Conservation (phyloP, 2,113 vertebrate genomes). For the Chunga burmeisteri region DNA sequence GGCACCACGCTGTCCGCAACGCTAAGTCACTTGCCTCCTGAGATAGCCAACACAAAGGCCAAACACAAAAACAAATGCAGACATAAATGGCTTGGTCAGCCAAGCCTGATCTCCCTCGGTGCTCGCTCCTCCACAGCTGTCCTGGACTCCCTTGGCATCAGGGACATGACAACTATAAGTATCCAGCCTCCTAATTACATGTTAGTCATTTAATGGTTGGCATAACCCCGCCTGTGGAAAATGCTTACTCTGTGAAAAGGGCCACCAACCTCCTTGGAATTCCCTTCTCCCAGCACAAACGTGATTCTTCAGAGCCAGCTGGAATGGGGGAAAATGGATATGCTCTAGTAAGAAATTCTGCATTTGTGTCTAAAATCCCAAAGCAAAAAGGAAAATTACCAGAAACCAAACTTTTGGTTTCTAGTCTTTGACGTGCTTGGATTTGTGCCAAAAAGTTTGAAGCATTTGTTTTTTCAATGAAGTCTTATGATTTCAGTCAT, state of each 20-base stretch:
- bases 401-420: neutral
- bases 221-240: conserved; percentile 67
- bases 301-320: neutral
- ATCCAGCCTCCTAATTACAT: conserved; percentile 63
- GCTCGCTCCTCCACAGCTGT: conserved; percentile 42
- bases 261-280: conserved; percentile 37
- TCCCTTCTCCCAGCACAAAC: conserved; percentile 34
- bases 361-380: neutral
- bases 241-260: conserved; percentile 58
- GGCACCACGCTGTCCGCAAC: neutral
- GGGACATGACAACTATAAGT: conserved; percentile 62
- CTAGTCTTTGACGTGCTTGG: neutral
- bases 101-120: neutral
- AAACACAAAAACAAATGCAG: neutral
- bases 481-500: neutral
- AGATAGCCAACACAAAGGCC: neutral
- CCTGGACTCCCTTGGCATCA: conserved; percentile 42
- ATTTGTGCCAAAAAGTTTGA: neutral
- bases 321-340: neutral
- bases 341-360: neutral
- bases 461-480: neutral
- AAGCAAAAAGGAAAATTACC: neutral
- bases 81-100: conserved; percentile 4
- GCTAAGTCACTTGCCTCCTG: neutral
- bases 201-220: conserved; percentile 58